A percentile compares a stretch with the other conserved stretches of the same genome.
Evolutionary conservation across 2,113 vertebrate species (phyloP).

Genomic region (Myxocyprinus asiaticus): DNA sequence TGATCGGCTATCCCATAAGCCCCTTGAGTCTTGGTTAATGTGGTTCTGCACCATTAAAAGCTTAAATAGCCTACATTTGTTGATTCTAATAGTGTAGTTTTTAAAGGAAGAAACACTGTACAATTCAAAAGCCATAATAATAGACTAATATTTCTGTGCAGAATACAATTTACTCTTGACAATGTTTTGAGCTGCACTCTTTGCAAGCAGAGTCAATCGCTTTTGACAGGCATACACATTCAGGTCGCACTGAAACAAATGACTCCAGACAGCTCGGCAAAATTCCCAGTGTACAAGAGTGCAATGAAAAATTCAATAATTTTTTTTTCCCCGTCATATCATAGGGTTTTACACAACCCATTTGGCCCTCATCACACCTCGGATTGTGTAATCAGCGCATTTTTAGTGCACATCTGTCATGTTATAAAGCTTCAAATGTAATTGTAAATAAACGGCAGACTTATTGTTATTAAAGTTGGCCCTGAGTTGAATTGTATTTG

Average conservation of each 20-base stretch:
- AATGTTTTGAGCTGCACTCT: slow-evolving; percentile 37
- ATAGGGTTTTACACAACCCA: slow-evolving; percentile 19
- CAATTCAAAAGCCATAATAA: slow-evolving; percentile 61
- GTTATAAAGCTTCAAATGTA: background rate
- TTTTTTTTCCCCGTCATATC: no score
- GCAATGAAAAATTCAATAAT: slow-evolving; percentile 20
- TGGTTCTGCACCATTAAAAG: slow-evolving; percentile 53
- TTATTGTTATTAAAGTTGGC: background rate
- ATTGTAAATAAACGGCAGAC: background rate
- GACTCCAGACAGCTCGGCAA: slow-evolving; percentile 51
- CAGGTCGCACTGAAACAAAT: slow-evolving; percentile 64
- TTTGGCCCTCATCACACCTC: slow-evolving; percentile 12
- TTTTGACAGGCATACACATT: slow-evolving; percentile 64
- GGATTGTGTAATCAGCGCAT: slow-evolving; percentile 6
- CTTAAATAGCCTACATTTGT: slow-evolving; percentile 61
- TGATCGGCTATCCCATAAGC: slow-evolving; percentile 57
- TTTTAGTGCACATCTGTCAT: no score
- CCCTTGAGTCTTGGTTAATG: slow-evolving; percentile 60
- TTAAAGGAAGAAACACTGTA: slow-evolving; percentile 46
- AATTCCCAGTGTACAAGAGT: slow-evolving; percentile 6
- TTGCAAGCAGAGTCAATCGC: slow-evolving; percentile 53
- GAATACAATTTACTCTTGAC: slow-evolving; percentile 62
- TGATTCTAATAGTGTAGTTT: slow-evolving; percentile 67
- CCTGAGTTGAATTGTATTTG: background rate
- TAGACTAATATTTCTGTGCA: slow-evolving; percentile 60